phyloP scores from a whole-genome alignment of 1,140 invertebrate genomes.

The Leptestheria dahalacensis region DNA sequence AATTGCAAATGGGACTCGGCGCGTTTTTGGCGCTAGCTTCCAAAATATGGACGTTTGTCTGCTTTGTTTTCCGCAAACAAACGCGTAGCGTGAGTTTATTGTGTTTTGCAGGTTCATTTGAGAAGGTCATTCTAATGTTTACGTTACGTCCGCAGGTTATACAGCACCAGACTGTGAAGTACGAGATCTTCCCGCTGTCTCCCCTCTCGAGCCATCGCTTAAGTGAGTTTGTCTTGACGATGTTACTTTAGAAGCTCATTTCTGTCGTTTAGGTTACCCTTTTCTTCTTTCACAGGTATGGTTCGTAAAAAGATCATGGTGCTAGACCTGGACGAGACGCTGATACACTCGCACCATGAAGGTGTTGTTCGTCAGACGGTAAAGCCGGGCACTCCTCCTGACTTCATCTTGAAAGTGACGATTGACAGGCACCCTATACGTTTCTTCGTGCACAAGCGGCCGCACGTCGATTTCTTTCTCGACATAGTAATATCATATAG shows the following conservation, averaged over 20 bases:
- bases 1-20: constrained; percentile 92
- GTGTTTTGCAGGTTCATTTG: constrained; percentile 2
- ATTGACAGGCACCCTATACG: constrained; percentile 97
- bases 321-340: constrained; percentile 94
- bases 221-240: too few relatives aligned
- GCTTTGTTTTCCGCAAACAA: constrained; percentile 90
- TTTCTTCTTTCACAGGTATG: constrained; percentile 35
- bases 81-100: constrained; percentile 70
- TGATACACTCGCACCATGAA: constrained; percentile 99
- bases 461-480: constrained; percentile 98
- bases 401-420: constrained; percentile 95
- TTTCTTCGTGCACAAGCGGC: constrained; percentile 98
- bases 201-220: constrained; percentile 88
- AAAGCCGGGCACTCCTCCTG: constrained; percentile 91
- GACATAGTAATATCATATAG: constrained; percentile 68
- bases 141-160: constrained; percentile 64
- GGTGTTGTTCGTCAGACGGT: constrained; percentile 88
- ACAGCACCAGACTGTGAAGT: constrained; percentile 95
- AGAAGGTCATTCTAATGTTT: constrained; percentile 16
- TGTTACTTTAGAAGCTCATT: too few relatives aligned
- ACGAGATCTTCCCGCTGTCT: constrained; percentile 88
- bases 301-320: constrained; percentile 94
- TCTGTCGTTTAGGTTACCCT: too few relatives aligned
- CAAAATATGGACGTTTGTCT: constrained; percentile 94
- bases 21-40: constrained; percentile 85